These are phyloP conservation scores for Eubucco bourcierii DNA, from an alignment of 2,113 vertebrate genomes.

Conservation along the genomic window DNA sequence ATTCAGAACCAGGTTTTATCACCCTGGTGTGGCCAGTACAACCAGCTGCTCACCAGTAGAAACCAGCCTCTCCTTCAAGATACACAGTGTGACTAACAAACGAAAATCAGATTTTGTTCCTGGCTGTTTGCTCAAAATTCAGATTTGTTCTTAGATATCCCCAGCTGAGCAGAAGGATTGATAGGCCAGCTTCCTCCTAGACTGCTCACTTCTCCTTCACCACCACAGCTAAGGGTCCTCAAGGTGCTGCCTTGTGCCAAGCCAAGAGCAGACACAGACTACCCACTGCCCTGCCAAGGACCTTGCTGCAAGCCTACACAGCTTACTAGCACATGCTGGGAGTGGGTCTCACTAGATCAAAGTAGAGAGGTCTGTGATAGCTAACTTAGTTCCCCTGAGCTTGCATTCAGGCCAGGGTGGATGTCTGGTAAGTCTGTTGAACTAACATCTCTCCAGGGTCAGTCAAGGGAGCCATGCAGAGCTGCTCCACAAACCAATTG, in stretches of 20 bases:
- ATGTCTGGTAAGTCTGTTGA: background rate
- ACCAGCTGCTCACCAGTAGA: background rate
- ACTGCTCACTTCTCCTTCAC: background rate
- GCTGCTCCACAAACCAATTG: background rate
- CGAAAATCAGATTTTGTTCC: background rate
- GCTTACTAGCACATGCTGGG: background rate
- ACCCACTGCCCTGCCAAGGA: background rate
- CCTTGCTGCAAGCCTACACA: background rate
- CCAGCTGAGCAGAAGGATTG: background rate
- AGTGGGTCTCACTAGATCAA: background rate
- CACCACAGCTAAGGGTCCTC: background rate
- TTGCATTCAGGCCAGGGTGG: background rate
- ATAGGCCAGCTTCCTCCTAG: background rate
- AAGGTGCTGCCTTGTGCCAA: background rate
- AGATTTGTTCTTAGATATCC: background rate
- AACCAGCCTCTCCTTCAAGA: slow-evolving; percentile 44
- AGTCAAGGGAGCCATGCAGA: background rate
- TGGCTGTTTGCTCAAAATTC: background rate
- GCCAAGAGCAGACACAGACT: background rate
- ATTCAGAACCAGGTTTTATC: background rate
- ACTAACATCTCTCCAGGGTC: background rate
- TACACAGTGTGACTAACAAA: slow-evolving; percentile 29
- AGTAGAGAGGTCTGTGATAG: background rate
- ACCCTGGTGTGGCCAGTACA: background rate
- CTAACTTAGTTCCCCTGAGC: background rate